These are phyloP conservation scores for Byasa hedistus DNA, from an alignment of 2,888 invertebrate genomes.

Conservation along the genomic window DNA sequence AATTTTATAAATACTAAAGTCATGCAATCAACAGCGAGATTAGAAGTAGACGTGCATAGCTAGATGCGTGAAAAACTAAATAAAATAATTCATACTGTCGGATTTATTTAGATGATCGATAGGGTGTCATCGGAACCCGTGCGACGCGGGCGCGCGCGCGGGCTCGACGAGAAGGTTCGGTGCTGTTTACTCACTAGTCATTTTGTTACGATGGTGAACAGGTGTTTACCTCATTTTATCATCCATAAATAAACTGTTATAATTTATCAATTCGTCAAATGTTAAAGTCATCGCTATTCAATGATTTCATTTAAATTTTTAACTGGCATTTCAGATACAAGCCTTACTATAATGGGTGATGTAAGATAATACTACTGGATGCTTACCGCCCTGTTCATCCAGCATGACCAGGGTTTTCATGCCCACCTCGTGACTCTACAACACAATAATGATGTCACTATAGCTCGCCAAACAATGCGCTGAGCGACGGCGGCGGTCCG, in stretches of 20 bases:
- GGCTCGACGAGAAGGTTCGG: constrained; percentile 52
- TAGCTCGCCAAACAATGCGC: constrained; percentile 76
- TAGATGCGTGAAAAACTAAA: constrained; percentile 77
- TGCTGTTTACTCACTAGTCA: constrained; percentile 56
- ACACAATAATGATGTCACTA: constrained; percentile 82
- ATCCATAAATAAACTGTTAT: constrained; percentile 69
- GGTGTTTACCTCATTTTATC: constrained; percentile 64
- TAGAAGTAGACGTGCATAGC: constrained; percentile 75
- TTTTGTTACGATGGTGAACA: constrained; percentile 66
- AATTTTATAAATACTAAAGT: constrained; percentile 60
- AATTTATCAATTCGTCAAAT: constrained; percentile 63
- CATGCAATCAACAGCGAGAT: constrained; percentile 78
- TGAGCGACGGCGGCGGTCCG: constrained; percentile 58
- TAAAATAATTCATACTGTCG: constrained; percentile 58
- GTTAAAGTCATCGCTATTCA: constrained; percentile 66
- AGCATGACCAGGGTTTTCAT: constrained; percentile 99
- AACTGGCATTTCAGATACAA: constrained; percentile 75
- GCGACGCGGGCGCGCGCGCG: constrained; percentile 42
- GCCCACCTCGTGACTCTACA: constrained; percentile 99
- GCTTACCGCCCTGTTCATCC: constrained; percentile 99
- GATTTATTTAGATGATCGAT: constrained; percentile 53
- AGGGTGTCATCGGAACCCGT: constrained; percentile 50
- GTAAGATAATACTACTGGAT: constrained; percentile 81
- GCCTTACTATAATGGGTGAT: constrained; percentile 76
- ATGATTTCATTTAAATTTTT: constrained; percentile 66